Conservation (phyloP, 1,140 invertebrate genomes). For the Trachymyrmex septentrionalis region DNA sequence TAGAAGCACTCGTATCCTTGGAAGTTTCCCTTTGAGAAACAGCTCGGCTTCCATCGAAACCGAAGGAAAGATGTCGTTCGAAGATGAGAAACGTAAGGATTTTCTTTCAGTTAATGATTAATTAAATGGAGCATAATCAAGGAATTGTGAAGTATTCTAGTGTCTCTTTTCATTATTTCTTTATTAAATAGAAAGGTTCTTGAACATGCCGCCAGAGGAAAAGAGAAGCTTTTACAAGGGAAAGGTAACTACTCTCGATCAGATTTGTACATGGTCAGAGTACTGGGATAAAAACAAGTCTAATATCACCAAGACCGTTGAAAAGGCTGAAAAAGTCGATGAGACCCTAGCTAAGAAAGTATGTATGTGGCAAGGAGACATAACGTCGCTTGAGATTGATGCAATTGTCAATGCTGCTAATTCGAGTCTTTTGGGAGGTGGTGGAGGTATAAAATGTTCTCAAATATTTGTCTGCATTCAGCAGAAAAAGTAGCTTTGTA, state of each 20-base stretch:
- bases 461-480: neutral
- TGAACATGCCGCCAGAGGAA: conserved; percentile 87
- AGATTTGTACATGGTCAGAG: conserved; percentile 89
- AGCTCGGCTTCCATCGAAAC: conserved; percentile 16
- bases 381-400: conserved; percentile 95
- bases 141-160: neutral
- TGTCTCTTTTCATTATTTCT: neutral
- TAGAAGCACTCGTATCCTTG: neutral
- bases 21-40: conserved; percentile 51
- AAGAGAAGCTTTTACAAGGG: conserved; percentile 87
- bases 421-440: conserved; percentile 91
- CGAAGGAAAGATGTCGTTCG: conserved; percentile 63
- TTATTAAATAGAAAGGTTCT: conserved; percentile 84
- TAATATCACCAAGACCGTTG: conserved; percentile 76
- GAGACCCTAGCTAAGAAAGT: conserved; percentile 88
- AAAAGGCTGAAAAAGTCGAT: conserved; percentile 83
- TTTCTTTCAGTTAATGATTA: neutral
- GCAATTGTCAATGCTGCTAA: conserved; percentile 98
- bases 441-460: conserved; percentile 88
- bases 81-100: conserved; percentile 74
- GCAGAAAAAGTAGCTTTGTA: too few species aligned
- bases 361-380: conserved; percentile 92
- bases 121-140: neutral
- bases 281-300: conserved; percentile 85
- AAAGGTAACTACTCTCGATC: conserved; percentile 83